A percentile compares a stretch with the other conserved stretches of the same genome.
These are phyloP conservation scores for Batillaria attramentaria DNA, from an alignment of 1,140 invertebrate species.

Conservation along the genomic window DNA sequence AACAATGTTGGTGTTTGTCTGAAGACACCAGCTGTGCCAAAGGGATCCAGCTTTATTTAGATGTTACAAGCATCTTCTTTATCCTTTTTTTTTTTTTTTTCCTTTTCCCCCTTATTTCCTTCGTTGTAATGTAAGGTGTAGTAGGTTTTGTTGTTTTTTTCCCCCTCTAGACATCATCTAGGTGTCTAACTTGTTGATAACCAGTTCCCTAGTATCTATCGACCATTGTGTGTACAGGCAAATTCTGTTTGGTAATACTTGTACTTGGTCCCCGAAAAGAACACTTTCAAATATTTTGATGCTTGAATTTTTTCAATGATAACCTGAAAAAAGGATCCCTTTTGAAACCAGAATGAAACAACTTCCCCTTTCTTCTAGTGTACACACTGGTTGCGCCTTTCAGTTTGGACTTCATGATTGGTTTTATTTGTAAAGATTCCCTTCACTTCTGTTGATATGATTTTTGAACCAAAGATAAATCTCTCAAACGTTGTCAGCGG, in stretches of 20 bases:
- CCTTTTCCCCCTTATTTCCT: not conserved
- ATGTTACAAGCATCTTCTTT: not conserved
- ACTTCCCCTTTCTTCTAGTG: too few species aligned
- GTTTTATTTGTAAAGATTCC: too few species aligned
- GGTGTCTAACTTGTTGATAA: not conserved
- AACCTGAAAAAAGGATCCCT: too few species aligned
- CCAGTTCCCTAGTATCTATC: too few species aligned
- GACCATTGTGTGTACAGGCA: too few species aligned
- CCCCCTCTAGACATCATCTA: not conserved
- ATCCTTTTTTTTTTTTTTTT: not conserved
- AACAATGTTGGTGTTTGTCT: not conserved
- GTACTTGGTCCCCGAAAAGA: not conserved
- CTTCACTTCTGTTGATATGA: too few species aligned
- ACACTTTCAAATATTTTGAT: not conserved
- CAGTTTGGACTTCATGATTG: too few species aligned
- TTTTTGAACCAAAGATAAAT: too few species aligned
- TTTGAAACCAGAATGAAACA: too few species aligned
- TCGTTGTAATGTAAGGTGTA: not conserved
- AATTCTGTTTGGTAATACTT: not conserved
- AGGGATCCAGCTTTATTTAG: constrained; percentile 1
- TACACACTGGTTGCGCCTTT: too few species aligned
- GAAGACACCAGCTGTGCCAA: constrained; percentile 5
- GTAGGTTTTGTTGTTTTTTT: not conserved
- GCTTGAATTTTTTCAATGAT: not conserved
- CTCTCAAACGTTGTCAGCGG: too few species aligned